Evolutionary conservation across 2,888 invertebrate species (phyloP), one percentile per base, ranked within the genome.

Genomic region (Neelides folsomi): DNA sequence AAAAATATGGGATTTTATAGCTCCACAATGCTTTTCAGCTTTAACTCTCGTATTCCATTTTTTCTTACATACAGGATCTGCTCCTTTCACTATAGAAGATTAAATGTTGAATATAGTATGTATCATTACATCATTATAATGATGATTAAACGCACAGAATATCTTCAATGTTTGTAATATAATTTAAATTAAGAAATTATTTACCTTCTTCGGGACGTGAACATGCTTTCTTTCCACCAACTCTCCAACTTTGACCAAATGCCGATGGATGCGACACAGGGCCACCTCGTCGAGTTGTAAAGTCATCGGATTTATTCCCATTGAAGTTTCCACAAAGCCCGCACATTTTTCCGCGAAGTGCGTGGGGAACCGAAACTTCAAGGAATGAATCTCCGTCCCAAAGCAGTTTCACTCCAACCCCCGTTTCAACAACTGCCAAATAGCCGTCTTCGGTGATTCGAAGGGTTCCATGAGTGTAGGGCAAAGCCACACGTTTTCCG

Each of bases 301-400:
- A 59, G 74, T 79, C 67, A 49, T 64, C 63, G 46, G 84, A 78
- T 2, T 82, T 80, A 57, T 84, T 75, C 43, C 83, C 82, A 71
- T 94, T 95, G 72, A 86, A 95, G 69, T 94, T 94, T 1, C 95
- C 95, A 68, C 95, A 95, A 15, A 95, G 73, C 12, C 95, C 95
- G 68, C 93, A 93, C 89, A 79, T 72, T 93, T 94, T 70, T 93
- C 94, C 60, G 81, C 86, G 72, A 80, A 87, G 49, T 72, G 75
- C 54, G 77, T 80, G 66, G 4, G 88, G 84, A 12, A 89, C 86
- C 0, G 78, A 76, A 1, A 83, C 77, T 73, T 95, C 93, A 54
- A 93, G 74, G 68, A 90, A 92, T 65, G 90, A 89, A 64, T 84
- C 84, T 1, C 93, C 92, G 67, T 92, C 90, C 94, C 94, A 95